These are phyloP conservation scores for Charanyca ferruginea DNA, from an alignment of 2,888 invertebrate genomes.

Conservation along the genomic window DNA sequence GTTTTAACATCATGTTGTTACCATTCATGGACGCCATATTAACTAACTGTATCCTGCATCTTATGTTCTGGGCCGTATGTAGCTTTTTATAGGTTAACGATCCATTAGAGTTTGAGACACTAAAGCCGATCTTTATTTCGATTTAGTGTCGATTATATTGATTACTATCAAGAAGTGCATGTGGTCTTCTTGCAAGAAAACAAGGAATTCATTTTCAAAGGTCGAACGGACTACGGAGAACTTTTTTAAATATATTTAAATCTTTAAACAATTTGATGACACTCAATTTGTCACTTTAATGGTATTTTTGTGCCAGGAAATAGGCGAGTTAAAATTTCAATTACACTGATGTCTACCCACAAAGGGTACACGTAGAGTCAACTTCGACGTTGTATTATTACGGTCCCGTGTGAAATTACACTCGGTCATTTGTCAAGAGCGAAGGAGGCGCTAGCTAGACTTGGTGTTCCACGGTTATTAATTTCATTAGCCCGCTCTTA, in stretches of 20 bases:
- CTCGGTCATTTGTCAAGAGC: conserved; percentile 87
- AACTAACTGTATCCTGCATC: conserved; percentile 50
- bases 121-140: too few relatives aligned
- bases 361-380: conserved; percentile 63
- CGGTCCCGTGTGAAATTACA: conserved; percentile 89
- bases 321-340: conserved; percentile 57
- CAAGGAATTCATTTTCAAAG: conserved; percentile 14
- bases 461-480: conserved; percentile 85
- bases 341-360: conserved; percentile 60
- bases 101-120: conserved; percentile 46
- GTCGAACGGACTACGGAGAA: conserved; percentile 10
- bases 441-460: conserved; percentile 82
- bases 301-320: conserved; percentile 46
- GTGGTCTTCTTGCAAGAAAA: conserved; percentile 18
- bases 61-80: conserved; percentile 31
- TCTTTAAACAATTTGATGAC: conserved; percentile 25
- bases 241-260: conserved; percentile 3
- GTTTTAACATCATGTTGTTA: conserved; percentile 55
- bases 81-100: conserved; percentile 45
- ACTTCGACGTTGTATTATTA: conserved; percentile 77
- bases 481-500: conserved; percentile 89
- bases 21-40: conserved; percentile 47
- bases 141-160: conserved; percentile 36
- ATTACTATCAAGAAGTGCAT: conserved; percentile 32
- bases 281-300: conserved; percentile 35